Base-by-base conservation (phyloP, 2,888 invertebrate species). In the Ernsta delagoae region DNA sequence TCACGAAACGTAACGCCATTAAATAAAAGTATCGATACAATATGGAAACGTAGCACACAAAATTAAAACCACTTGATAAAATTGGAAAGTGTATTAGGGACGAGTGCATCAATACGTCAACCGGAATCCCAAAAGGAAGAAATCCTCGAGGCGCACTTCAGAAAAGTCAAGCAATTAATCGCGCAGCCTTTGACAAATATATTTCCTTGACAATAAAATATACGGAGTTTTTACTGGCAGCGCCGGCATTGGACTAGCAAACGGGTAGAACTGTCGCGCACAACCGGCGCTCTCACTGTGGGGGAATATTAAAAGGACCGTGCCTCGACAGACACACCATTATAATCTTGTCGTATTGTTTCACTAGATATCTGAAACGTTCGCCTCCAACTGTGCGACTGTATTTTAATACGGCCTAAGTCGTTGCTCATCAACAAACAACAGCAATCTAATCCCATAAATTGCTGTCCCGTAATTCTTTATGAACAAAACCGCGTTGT, bases 201-300 rank as follows among this genome's bases (percentile, higher is more conserved):
- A 88, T 89, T 90, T 90, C 85, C 85, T 87, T 86, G 86, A 91
- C 87, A 90, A 91, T 90, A 90, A 91, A 90, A 89, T 92, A 89
- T 87, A 87, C 81, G 78, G 83, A 85, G 86, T 89, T 91, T 90
- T 88, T 90, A 89, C 85, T 83, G 85, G 83, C 83, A 76, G 74
- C 82, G 79, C 78, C 80, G 79, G 81, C 79, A 78, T 79, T 77
- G 82, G 80, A 78, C 84, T 79, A 83, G 86, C 79, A 84, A 86
- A 84, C 85, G 88, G 84, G 86, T 83, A 87, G 88, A 89, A 83
- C 88, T 87, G 91, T 90, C 92, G 87, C 83, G 80, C 77, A 82
- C 91, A 87, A 88, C 79, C 84, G 86, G 85, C 85, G 88, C 86
- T 83, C 87, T 84, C 87, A 83, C 88, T 78, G 82, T 79, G 83